Evolutionary conservation across 1,140 invertebrate genomes (phyloP).

Genomic region (Dinoponera quadriceps): DNA sequence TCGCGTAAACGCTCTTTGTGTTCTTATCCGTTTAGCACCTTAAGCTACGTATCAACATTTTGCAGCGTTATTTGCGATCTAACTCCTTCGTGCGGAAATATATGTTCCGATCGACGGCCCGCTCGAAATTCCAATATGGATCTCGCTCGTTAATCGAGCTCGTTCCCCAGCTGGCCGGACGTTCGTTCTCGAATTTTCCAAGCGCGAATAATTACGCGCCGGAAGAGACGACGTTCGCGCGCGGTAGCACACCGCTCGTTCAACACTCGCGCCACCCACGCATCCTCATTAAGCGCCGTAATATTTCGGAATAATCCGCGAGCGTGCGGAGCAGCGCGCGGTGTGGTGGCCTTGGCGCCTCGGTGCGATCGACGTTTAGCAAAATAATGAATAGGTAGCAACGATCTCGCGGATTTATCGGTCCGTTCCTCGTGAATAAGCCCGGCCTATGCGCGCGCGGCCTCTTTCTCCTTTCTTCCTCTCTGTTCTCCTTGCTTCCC

Average conservation of each 20-base stretch:
- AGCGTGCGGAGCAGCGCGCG: constrained; percentile 32
- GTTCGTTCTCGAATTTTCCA: too few species aligned
- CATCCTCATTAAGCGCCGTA: constrained; percentile 46
- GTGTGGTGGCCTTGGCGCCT: constrained; percentile 75
- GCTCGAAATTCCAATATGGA: too few species aligned
- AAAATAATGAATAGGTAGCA: constrained; percentile 81
- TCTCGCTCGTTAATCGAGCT: too few species aligned
- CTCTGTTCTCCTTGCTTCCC: constrained; percentile 41
- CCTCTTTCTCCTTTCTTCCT: constrained; percentile 53
- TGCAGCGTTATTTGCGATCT: background rate
- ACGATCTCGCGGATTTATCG: constrained; percentile 73
- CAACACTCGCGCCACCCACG: constrained; percentile 58
- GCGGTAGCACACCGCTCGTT: background rate
- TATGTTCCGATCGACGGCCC: background rate
- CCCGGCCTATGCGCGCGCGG: constrained; percentile 56
- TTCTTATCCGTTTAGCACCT: background rate
- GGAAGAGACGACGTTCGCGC: too few species aligned
- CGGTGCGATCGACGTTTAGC: constrained; percentile 76
- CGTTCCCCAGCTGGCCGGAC: too few species aligned
- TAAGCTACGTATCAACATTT: background rate
- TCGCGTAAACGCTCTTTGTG: too few species aligned
- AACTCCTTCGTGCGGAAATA: background rate
- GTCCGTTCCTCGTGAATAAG: constrained; percentile 70
- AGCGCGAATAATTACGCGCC: too few species aligned
- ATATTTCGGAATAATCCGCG: constrained; percentile 76